Conservation (phyloP, 2,797 vertebrate species). For the Lacerta agilis region DNA sequence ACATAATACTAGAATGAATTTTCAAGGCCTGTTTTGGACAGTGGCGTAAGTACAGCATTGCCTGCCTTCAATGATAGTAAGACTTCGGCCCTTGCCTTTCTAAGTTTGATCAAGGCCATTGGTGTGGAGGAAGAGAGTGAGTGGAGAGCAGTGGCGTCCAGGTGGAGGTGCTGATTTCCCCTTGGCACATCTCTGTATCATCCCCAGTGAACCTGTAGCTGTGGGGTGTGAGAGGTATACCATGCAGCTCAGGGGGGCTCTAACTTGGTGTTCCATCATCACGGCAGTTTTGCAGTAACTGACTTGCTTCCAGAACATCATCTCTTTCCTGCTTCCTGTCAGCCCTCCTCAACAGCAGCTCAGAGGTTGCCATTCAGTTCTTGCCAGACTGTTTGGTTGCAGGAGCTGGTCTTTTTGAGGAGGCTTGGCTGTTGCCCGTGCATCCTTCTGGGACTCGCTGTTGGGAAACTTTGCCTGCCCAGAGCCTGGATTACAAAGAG, state of each 20-base stretch:
- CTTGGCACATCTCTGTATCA: background rate
- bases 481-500: conserved; percentile 50
- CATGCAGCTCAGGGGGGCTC: conserved; percentile 37
- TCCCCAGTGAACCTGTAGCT: background rate
- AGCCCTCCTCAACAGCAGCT: conserved; percentile 46
- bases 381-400: background rate
- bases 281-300: conserved; percentile 32
- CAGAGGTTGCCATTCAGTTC: conserved; percentile 38
- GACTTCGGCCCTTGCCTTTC: no score
- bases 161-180: background rate
- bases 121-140: background rate
- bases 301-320: conserved; percentile 17
- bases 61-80: no score
- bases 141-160: background rate
- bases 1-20: no score
- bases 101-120: background rate
- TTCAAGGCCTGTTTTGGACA: no score
- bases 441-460: conserved; percentile 60
- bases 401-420: background rate
- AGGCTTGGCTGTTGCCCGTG: conserved; percentile 35
- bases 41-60: no score
- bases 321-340: fast-evolving
- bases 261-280: background rate
- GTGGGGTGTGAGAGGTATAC: conserved; percentile 25
- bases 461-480: conserved; percentile 21